Conservation (phyloP, 2,888 invertebrate genomes). For the Cinara cedri region DNA sequence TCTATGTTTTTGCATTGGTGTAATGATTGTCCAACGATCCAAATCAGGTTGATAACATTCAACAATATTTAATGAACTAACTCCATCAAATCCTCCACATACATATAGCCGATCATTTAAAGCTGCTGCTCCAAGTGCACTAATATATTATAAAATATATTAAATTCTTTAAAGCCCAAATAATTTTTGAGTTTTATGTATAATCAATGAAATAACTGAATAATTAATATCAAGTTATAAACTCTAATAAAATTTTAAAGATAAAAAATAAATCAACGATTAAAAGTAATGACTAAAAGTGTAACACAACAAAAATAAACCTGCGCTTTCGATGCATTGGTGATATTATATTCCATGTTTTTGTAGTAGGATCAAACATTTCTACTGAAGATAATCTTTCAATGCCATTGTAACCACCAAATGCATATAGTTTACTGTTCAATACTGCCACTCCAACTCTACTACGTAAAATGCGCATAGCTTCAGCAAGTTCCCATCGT, state of each 20-base stretch:
- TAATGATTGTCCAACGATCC: slow-evolving; percentile 75
- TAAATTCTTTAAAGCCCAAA: not conserved
- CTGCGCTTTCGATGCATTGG: slow-evolving; percentile 82
- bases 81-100: slow-evolving; percentile 85
- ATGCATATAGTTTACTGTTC: slow-evolving; percentile 77
- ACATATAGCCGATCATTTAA: slow-evolving; percentile 81
- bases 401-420: slow-evolving; percentile 84
- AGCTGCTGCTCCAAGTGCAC: slow-evolving; percentile 82
- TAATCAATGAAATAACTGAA: not conserved
- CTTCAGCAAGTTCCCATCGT: slow-evolving; percentile 78
- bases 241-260: not conserved
- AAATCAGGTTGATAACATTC: slow-evolving; percentile 79
- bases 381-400: slow-evolving; percentile 84
- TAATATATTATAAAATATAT: slow-evolving; percentile 61
- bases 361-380: slow-evolving; percentile 76
- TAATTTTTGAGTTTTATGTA: not conserved
- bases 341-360: slow-evolving; percentile 78
- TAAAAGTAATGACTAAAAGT: not conserved
- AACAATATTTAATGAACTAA: slow-evolving; percentile 80
- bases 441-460: slow-evolving; percentile 85
- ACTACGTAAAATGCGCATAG: slow-evolving; percentile 84
- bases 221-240: not conserved
- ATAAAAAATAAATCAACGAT: slow-evolving; percentile 5
- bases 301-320: slow-evolving; percentile 63
- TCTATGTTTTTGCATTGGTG: slow-evolving; percentile 75